Evolutionary conservation across 2,797 vertebrate genomes (phyloP).

Genomic region (Notolepis coatsorum): DNA sequence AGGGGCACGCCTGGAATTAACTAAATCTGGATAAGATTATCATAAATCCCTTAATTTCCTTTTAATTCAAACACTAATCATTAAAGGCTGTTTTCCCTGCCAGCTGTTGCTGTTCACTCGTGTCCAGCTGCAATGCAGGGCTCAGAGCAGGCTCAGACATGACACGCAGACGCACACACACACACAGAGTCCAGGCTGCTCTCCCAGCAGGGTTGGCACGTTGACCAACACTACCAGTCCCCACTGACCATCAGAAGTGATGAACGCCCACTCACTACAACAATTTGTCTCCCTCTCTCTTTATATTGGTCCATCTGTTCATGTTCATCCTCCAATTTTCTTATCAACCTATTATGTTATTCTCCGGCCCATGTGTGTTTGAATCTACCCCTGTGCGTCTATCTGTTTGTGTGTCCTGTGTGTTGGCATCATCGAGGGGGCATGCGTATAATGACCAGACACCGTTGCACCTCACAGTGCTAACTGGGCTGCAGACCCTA

Average conservation of each 20-base stretch:
- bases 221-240: conserved; percentile 57
- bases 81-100: conserved; percentile 52
- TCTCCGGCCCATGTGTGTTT: conserved; percentile 45
- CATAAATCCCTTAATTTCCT: conserved; percentile 53
- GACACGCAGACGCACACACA: conserved; percentile 1
- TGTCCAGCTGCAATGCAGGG: conserved; percentile 47
- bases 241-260: conserved; percentile 54
- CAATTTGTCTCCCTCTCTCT: conserved; percentile 47
- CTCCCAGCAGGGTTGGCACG: conserved; percentile 52
- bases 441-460: conserved; percentile 48
- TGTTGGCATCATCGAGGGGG: conserved; percentile 41
- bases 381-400: conserved; percentile 32
- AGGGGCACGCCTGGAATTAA: conserved; percentile 47
- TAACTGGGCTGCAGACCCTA: conserved; percentile 65
- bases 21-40: conserved; percentile 64
- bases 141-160: background rate
- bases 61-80: conserved; percentile 63
- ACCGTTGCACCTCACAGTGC: conserved; percentile 52
- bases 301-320: conserved; percentile 63
- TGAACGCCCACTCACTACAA: conserved; percentile 36
- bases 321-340: conserved; percentile 24
- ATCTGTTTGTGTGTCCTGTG: conserved; percentile 57
- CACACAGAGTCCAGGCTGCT: conserved; percentile 50
- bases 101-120: conserved; percentile 53
- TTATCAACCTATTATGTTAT: conserved; percentile 49